Evolutionary conservation across 23 tunicate species (phyloP).

Genomic region (Ascidia mentula): DNA sequence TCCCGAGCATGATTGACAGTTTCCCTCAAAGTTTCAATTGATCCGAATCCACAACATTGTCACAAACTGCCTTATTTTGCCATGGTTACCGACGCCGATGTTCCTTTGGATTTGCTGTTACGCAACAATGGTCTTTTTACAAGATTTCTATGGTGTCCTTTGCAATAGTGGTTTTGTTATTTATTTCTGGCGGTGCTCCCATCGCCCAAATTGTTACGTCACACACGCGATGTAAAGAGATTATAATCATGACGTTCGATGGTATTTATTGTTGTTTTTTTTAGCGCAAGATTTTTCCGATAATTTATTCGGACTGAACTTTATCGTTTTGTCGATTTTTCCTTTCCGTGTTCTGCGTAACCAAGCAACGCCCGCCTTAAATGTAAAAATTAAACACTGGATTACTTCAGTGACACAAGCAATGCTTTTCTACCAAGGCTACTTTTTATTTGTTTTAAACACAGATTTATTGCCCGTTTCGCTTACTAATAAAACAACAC

Average conservation of each 20-base stretch:
- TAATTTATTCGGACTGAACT: conserved; percentile 9
- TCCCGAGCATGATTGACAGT: neutral
- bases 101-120: too few relatives aligned
- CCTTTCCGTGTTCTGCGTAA: neutral
- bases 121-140: too few relatives aligned
- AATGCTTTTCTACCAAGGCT: too few relatives aligned
- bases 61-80: too few relatives aligned
- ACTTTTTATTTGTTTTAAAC: neutral
- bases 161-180: too few relatives aligned
- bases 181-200: neutral
- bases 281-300: neutral
- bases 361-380: neutral
- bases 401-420: too few relatives aligned
- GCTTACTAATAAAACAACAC: neutral
- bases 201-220: too few relatives aligned
- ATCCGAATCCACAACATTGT: too few relatives aligned
- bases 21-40: too few relatives aligned
- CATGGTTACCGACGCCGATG: too few relatives aligned
- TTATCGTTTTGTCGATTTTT: neutral
- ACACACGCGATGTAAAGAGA: neutral
- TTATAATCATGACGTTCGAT: neutral
- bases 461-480: neutral
- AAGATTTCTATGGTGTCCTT: too few relatives aligned
- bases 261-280: conserved; percentile 3
- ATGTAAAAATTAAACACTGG: too few relatives aligned